Evolutionary conservation across 1,140 invertebrate genomes (phyloP).

Genomic region (Phymorhynchus buccinoides): DNA sequence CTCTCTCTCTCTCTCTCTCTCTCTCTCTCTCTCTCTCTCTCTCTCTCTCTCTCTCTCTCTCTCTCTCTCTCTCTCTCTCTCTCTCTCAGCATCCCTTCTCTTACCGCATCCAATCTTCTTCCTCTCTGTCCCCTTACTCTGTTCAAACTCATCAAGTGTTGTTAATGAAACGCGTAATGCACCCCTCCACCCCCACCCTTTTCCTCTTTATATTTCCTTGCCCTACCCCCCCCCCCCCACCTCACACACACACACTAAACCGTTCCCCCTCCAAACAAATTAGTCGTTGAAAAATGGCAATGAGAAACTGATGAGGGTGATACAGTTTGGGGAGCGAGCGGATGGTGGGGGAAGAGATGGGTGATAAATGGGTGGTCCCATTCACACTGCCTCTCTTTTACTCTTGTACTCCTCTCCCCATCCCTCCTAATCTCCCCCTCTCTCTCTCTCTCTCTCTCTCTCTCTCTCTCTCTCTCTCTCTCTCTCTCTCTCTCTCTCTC

Average conservation of each 20-base stretch:
- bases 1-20: too few relatives aligned
- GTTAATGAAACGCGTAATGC: too few relatives aligned
- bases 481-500: not conserved
- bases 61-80: too few relatives aligned
- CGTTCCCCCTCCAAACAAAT: not conserved
- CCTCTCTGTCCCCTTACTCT: too few relatives aligned
- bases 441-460: not conserved
- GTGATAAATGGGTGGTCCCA: slow-evolving; percentile 6
- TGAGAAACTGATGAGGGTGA: slow-evolving; percentile 27
- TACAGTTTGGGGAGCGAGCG: not conserved
- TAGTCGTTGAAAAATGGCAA: slow-evolving; percentile 15
- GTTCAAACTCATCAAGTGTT: too few relatives aligned
- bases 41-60: too few relatives aligned
- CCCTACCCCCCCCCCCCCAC: not conserved
- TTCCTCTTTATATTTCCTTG: not conserved
- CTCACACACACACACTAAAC: not conserved
- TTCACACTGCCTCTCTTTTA: not conserved
- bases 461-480: not conserved
- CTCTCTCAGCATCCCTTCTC: too few relatives aligned
- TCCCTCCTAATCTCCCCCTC: not conserved
- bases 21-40: too few relatives aligned
- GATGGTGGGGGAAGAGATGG: not conserved
- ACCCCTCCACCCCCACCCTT: not conserved
- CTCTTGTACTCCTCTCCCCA: too few relatives aligned
- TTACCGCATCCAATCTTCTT: too few relatives aligned